Base-by-base conservation (phyloP, 2,888 invertebrate species). In the Tiliacea aurago region DNA sequence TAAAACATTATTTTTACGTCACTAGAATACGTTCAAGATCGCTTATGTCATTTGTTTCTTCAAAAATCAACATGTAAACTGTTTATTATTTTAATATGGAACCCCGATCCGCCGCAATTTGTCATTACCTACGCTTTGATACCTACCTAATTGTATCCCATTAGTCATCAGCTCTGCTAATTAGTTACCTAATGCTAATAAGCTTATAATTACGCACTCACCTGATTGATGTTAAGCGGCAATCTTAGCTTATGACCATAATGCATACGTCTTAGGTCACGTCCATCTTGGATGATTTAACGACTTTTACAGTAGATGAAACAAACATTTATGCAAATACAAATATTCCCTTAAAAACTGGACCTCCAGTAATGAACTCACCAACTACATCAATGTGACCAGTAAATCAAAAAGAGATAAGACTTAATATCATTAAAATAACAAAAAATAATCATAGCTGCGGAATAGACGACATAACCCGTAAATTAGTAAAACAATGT, bases 141-240 rank as follows among this genome's bases (percentile, higher is more conserved):
- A 53, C 28, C n/a, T 9, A 33, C 33, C n/a, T 41, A 49, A 76
- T 76, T 56, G 67, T 56, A 28, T 47, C 18, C 41, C 64, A 79
- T 69, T 69, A 79, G n/a, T 45, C 80, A 79, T 43, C 47, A 66
- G 53, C 51, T 41, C 23, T n/a, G 20, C 10, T 73, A 80, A 83
- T 83, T 79, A 69, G 28, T 58, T n/a, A n/a, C n/a, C n/a, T 43
- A 55, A 73, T 63, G 66, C 55, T 58, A 69, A 78, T 80, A 58
- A 63, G 58, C 41, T 56, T 33, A 55, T 69, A 68, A 80, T 83
- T 70, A 68, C 68, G 13, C n/a, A 28, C 28, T n/a, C n/a, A n/a
- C n/a, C n/a, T n/a, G n/a, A n/a, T n/a, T 37, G 43, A 75, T 81
- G 45, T 53, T 61, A 43, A 62, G 51, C 43, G 45, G 23, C 15